Percentiles rank a stretch among this genome's conserved stretches.
Conservation (phyloP, 1,140 invertebrate genomes). For the Mercenaria mercenaria region DNA sequence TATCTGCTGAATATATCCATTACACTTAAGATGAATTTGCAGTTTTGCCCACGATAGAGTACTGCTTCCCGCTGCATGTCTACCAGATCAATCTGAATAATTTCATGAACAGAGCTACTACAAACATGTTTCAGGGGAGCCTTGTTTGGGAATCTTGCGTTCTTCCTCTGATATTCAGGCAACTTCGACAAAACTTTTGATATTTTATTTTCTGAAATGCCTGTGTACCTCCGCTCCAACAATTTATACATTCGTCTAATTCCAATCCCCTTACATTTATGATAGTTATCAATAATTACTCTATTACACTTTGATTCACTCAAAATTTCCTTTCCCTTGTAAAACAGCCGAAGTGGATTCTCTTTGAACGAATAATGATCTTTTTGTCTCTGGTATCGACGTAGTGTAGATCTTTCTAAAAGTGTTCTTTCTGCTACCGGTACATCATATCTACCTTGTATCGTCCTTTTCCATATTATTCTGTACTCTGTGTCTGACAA, state of each 20-base stretch:
- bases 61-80: neutral
- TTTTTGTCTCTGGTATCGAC: neutral
- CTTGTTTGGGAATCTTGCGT: neutral
- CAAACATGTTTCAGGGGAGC: neutral
- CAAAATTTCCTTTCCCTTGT: neutral
- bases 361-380: neutral
- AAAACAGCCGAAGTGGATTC: neutral
- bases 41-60: neutral
- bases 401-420: neutral
- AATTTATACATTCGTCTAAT: neutral
- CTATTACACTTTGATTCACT: neutral
- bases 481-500: no score
- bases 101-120: neutral
- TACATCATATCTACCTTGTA: neutral
- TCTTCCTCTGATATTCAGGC: neutral
- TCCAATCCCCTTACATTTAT: neutral
- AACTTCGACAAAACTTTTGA: neutral
- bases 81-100: conserved; percentile 16
- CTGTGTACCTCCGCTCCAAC: neutral
- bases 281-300: neutral
- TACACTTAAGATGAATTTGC: neutral
- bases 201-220: neutral
- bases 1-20: neutral
- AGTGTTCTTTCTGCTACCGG: neutral
- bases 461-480: neutral